These are phyloP conservation scores for Sternotherus odoratus DNA, from an alignment of 2,797 vertebrate species.

Conservation along the genomic window DNA sequence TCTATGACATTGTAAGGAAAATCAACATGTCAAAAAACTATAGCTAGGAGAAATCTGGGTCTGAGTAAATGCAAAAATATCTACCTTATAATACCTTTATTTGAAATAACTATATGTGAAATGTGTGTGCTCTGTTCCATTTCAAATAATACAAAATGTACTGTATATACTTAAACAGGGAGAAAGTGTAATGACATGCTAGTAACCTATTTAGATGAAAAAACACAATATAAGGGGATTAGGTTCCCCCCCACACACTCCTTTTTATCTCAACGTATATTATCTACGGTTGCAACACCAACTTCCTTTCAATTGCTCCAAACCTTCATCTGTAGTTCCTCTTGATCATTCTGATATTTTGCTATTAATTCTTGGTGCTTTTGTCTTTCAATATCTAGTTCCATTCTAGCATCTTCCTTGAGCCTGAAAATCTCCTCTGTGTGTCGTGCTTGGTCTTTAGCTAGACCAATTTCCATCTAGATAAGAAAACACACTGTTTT, in stretches of 20 bases:
- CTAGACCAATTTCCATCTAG: constrained; percentile 80
- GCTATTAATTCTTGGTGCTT: constrained; percentile 82
- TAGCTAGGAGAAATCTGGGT: rapidly evolving
- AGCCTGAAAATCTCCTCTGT: constrained; percentile 78
- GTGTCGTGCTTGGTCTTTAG: constrained; percentile 78
- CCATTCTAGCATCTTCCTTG: constrained; percentile 78
- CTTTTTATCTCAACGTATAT: neutral
- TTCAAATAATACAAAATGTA: neutral
- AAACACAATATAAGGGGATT: neutral
- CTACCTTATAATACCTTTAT: neutral
- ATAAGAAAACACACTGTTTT: neutral
- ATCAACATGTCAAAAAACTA: neutral
- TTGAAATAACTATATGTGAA: neutral
- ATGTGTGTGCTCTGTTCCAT: neutral
- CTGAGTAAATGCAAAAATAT: neutral
- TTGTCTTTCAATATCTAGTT: constrained; percentile 83
- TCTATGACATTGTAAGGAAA: neutral
- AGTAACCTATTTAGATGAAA: neutral
- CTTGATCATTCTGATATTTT: constrained; percentile 79
- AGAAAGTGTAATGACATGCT: neutral
- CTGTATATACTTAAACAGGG: neutral
- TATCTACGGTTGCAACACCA: neutral
- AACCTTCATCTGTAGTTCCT: constrained; percentile 85
- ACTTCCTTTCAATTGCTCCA: neutral
- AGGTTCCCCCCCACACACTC: neutral